Evolutionary conservation across 2,113 vertebrate species (phyloP).

Genomic region (Eulacestoma nigropectus): DNA sequence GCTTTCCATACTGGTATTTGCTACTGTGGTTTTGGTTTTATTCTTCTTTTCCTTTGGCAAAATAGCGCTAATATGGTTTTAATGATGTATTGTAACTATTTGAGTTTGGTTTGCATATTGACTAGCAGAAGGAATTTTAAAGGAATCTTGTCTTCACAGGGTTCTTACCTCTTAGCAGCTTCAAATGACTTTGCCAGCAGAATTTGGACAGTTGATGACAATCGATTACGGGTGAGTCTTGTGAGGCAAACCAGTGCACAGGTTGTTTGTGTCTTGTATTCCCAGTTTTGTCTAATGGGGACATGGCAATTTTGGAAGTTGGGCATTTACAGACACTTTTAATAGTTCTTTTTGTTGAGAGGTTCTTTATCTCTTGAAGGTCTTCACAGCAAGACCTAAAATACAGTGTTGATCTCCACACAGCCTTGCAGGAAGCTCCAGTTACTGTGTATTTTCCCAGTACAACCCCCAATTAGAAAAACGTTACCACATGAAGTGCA

Average conservation of each 20-base stretch:
- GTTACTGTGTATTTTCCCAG: neutral
- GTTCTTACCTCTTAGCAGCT: slow-evolving; percentile 90
- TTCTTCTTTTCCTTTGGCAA: neutral
- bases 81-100: neutral
- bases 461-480: neutral
- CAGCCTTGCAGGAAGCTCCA: neutral
- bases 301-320: neutral
- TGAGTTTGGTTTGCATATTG: neutral
- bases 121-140: neutral
- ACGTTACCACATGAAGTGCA: neutral
- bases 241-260: neutral
- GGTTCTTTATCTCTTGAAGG: neutral
- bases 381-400: neutral
- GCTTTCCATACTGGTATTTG: neutral
- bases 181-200: slow-evolving; percentile 98
- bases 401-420: neutral
- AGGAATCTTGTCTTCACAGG: slow-evolving; percentile 71
- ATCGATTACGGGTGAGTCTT: slow-evolving; percentile 85
- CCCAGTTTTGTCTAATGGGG: neutral
- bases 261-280: neutral
- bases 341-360: neutral
- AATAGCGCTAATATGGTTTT: neutral
- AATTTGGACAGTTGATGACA: slow-evolving; percentile 98
- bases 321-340: neutral
- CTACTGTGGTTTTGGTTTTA: neutral